phyloP scores from a whole-genome alignment of 2,888 invertebrate species.

The Phoronis australis region DNA sequence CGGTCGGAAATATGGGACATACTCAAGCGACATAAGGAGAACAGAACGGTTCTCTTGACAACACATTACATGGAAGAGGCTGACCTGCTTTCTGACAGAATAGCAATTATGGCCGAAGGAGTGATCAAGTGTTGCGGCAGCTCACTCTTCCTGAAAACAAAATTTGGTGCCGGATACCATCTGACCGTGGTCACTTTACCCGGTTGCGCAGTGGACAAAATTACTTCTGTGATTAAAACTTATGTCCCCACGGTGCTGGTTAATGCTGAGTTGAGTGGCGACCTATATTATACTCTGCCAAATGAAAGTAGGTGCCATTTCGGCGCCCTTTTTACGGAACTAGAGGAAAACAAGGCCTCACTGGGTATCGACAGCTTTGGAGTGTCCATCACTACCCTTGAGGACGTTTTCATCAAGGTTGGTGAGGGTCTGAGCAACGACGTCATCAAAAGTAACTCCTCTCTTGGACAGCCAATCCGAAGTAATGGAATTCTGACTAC shows the following conservation, averaged over 20 bases:
- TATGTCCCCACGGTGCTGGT: constrained; percentile 65
- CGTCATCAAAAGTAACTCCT: too few species aligned
- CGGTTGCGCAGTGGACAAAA: constrained; percentile 52
- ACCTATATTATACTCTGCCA: constrained; percentile 42
- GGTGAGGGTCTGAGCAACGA: too few species aligned
- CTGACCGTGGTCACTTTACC: constrained; percentile 63
- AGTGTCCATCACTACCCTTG: constrained; percentile 77
- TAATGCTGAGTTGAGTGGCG: constrained; percentile 49
- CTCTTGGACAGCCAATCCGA: too few species aligned
- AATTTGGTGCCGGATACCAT: constrained; percentile 78
- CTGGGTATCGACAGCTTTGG: constrained; percentile 75
- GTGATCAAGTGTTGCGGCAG: constrained; percentile 74
- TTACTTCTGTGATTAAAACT: constrained; percentile 61
- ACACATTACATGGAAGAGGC: constrained; percentile 83
- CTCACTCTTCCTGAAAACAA: constrained; percentile 67
- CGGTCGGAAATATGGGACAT: constrained; percentile 68
- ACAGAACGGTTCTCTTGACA: constrained; percentile 72
- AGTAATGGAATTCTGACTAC: too few species aligned
- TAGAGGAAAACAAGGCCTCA: constrained; percentile 41
- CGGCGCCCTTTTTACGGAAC: constrained; percentile 30
- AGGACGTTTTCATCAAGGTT: constrained; percentile 65
- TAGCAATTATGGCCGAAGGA: constrained; percentile 80
- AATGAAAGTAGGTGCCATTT: constrained; percentile 33
- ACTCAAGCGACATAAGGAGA: constrained; percentile 60
- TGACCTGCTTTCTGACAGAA: constrained; percentile 77